Base-by-base conservation (phyloP, 2,113 vertebrate species). In the Dromas ardeola region DNA sequence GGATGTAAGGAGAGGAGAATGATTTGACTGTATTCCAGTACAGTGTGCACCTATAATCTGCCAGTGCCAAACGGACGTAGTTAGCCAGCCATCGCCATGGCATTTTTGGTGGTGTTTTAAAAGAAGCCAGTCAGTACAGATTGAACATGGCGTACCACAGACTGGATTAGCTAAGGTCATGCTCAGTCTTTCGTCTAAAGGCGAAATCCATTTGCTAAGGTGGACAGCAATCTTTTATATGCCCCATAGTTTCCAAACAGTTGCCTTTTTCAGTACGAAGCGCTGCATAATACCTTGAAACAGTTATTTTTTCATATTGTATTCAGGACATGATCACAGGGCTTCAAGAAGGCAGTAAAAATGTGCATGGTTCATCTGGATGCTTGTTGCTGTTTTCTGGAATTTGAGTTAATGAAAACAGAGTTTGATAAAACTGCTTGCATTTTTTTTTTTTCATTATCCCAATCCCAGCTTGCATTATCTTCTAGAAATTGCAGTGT, bases 331-430 rank as follows among this genome's bases (percentile, higher is more conserved):
- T 71, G 86, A 81, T 74, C 42, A 58, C 62, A 81, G 76, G 30
- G 6, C 81, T 93, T 92, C 72, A 91, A 34, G 63, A 67, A 45
- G 86, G 80, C 65, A 72, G 65, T 62, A 92, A 93, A 95, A 96
- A 72, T 40, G n/a, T 32, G 40, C 43, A 19, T 20, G 17, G 55
- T 30, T 72, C 62, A 16, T 91, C 89, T 84, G 38, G 63, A 67
- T 69, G 30, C 59, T 67, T 87, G 76, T 77, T 91, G 49, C 59
- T 58, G 18, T 73, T 81, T 86, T 86, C 66, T 92, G 84, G 58
- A 86, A 82, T 95, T 88, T n/a, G 55, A 52, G 69, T 76, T 58
- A 92, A 67, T 72, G 65, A 82, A 96, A 86, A 88, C 66, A 26
- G 95, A 93, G 18, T 49, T 32, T 63, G 50, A 72, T 62, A 85